Percentiles rank a stretch among this genome's conserved stretches.
phyloP scores from a whole-genome alignment of 1,140 invertebrate species.

The Orius insidiosus region DNA sequence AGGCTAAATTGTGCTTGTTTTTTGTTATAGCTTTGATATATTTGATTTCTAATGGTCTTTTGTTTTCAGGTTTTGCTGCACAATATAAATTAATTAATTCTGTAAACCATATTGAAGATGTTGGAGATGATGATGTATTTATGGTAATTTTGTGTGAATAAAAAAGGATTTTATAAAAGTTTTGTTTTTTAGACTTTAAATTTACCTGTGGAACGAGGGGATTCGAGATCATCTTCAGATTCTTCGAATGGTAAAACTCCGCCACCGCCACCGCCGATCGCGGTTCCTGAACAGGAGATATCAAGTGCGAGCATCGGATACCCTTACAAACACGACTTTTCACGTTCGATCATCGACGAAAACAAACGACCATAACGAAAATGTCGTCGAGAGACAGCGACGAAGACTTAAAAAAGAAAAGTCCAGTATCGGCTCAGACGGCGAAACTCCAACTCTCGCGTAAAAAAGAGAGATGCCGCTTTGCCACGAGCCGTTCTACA shows the following conservation, averaged over 20 bases:
- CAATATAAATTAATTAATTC: constrained; percentile 23
- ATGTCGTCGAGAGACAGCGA: no score
- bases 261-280: constrained; percentile 31
- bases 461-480: constrained; percentile 30
- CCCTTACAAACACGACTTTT: constrained; percentile 51
- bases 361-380: constrained; percentile 23
- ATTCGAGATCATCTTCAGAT: constrained; percentile 46
- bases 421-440: constrained; percentile 18
- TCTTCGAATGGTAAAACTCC: constrained; percentile 28
- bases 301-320: constrained; percentile 10
- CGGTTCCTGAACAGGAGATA: constrained; percentile 20
- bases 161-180: constrained; percentile 3
- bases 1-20: no score
- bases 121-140: constrained; percentile 67
- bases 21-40: no score
- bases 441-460: constrained; percentile 14
- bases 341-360: constrained; percentile 58
- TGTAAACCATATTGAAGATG: constrained; percentile 32
- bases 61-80: constrained; percentile 22
- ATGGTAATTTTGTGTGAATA: constrained; percentile 38
- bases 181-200: constrained; percentile 52
- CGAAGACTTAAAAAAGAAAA: constrained; percentile 34
- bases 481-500: constrained; percentile 53
- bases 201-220: constrained; percentile 53
- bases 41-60: not conserved